These are phyloP conservation scores for Thunnus albacares DNA, from an alignment of 2,797 vertebrate species.

Conservation along the genomic window DNA sequence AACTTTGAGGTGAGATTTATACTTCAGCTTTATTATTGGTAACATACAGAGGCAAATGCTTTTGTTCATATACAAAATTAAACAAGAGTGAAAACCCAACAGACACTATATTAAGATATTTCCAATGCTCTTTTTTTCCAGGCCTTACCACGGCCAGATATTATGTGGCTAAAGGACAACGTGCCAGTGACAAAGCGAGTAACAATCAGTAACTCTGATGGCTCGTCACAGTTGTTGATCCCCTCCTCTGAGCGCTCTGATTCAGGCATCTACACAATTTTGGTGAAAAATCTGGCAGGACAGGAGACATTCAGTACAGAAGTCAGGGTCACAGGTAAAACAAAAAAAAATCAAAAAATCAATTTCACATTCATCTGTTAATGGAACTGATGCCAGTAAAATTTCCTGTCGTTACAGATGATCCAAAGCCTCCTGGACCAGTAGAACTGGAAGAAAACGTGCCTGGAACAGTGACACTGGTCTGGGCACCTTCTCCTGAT, in stretches of 20 bases:
- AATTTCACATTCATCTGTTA: not conserved
- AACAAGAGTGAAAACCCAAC: not conserved
- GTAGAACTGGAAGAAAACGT: slow-evolving; percentile 89
- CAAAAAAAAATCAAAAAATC: not conserved
- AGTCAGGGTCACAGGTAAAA: slow-evolving; percentile 89
- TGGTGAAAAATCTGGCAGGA: slow-evolving; percentile 83
- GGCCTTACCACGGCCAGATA: slow-evolving; percentile 86
- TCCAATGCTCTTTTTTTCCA: slow-evolving; percentile 58
- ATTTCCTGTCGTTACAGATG: slow-evolving; percentile 76
- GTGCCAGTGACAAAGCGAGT: slow-evolving; percentile 81
- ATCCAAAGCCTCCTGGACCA: slow-evolving; percentile 88
- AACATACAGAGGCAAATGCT: not conserved
- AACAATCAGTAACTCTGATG: slow-evolving; percentile 80
- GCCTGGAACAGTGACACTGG: slow-evolving; percentile 87
- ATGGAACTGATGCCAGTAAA: slow-evolving; percentile 3
- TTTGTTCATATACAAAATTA: not conserved
- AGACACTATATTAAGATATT: not conserved
- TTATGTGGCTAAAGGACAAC: slow-evolving; percentile 90
- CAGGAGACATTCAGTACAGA: slow-evolving; percentile 85
- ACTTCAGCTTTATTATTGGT: not conserved
- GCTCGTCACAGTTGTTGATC: slow-evolving; percentile 87
- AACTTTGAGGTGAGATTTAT: slow-evolving; percentile 87
- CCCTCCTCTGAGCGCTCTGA: slow-evolving; percentile 85
- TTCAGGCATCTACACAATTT: slow-evolving; percentile 86
- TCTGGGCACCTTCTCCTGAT: slow-evolving; percentile 90